Evolutionary conservation across 2,797 vertebrate genomes (phyloP), one percentile per base, ranked within the genome.

Genomic region (Microctenopoma steveboyesi): DNA sequence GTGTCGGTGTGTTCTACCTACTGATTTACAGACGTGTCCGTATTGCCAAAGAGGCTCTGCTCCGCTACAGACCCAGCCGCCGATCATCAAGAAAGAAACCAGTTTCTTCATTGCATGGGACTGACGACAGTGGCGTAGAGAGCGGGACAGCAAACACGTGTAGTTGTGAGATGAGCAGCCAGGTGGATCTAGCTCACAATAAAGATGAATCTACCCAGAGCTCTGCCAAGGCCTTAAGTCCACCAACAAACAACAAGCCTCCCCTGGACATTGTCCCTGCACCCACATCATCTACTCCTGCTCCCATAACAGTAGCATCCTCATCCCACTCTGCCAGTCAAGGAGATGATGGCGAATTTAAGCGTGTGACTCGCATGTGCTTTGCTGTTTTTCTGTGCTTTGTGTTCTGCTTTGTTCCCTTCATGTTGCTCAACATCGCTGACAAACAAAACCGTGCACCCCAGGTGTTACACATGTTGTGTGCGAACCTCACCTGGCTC

Each of bases 401-500:
- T 25, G 88, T 93, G 5, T 84, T 94, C 61, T 95, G 95, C 69
- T 97, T 95, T 25, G 93, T 89, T 0, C 96, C 96, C 2, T 97
- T 97, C 84, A 45, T 96, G 58, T 57, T 96, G 43, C 83, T 97
- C 61, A 96, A 96, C 82, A 94, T 96, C 30, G 86, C 87, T 0
- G 95, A 96, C 64, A 92, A 93, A 62, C 66, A 45, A 0, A 92
- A 85, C 59, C 78, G 47, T 0, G 94, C 95, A 6, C 96, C 96
- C 0, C 94, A 88, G n/a, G 81, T 94, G 0, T 43, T 94, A 50
- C 95, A 97, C 79, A 95, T 96, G 95, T 85, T 97, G 39, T 93
- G 93, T 8, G 95, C 95, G 48, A 97, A 97, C 85, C 91, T 97
- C 64, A 96, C 95, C 28, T 98, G 96, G 96, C 92, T 97, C 56